Base-by-base conservation (phyloP, 2,888 invertebrate genomes). In the Formica aserva region DNA sequence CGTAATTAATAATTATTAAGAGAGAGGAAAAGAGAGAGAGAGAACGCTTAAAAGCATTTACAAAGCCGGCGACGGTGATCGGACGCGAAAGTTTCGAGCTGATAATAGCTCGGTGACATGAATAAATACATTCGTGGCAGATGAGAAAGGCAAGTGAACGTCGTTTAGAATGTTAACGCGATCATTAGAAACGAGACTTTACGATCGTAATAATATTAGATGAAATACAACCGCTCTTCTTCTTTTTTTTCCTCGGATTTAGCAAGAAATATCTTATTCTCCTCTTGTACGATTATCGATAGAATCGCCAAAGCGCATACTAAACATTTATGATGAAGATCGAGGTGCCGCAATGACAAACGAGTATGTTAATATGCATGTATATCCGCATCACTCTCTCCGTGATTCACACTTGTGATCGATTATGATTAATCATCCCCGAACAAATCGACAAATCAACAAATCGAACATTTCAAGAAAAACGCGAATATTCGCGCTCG, bases 1-100 rank as follows among this genome's bases (percentile, higher is more conserved):
- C 11, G 72, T 48, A 72, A 80, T 80, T 80, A 80, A 80, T 80
- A 80, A 71, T 71, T 71, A 71, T 71, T 80, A 72, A 72, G n/a
- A 48, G 18, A 45, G 15, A 45, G 15, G 15, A 1, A 41, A 9
- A 41, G 11, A 41, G 9, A 41, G 45, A 45, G 52, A 8, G 18
- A 2, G 48, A n/a, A 13, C n/a, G 60, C 45, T 71, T 22, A n/a
- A 80, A 72, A 72, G 69, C 69, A 78, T 78, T 78, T 78, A 69
- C 15, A 60, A 45, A 45, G 60, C 41, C 8, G 45, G 6, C 48
- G 77, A 38, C n/a, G 57, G 13, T n/a, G 77, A 26, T 29, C n/a
- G 32, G 41, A 55, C 57, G 69, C 71, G 60, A 78, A 78, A 80
- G 41, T 80, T 80, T 80, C 11, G 3, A n/a, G 18, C 45, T n/a